A percentile compares a stretch with the other conserved stretches of the same genome.
phyloP scores from a whole-genome alignment of 2,113 vertebrate species.

The Microcebus ravelobensis region DNA sequence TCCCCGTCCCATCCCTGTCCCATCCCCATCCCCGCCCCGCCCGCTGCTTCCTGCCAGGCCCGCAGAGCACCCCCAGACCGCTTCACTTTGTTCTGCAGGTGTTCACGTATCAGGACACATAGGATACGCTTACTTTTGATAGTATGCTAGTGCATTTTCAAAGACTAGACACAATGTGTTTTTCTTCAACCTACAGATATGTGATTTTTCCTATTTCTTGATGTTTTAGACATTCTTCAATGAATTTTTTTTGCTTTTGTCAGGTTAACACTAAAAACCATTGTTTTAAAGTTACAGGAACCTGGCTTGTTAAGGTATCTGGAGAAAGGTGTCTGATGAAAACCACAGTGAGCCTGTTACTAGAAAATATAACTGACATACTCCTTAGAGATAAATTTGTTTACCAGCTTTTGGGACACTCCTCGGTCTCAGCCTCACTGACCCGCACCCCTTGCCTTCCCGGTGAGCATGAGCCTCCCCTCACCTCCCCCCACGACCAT shows the following conservation, averaged over 20 bases:
- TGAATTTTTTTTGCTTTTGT: background rate
- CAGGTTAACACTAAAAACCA: background rate
- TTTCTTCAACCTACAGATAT: background rate
- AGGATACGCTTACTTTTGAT: too few species aligned
- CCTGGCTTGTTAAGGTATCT: too few species aligned
- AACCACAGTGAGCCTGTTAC: too few species aligned
- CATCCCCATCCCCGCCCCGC: too few species aligned
- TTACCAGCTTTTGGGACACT: background rate
- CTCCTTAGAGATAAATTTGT: background rate
- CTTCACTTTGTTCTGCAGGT: background rate
- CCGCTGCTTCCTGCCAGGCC: too few species aligned
- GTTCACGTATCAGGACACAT: background rate
- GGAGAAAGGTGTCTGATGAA: too few species aligned
- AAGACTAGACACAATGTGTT: background rate
- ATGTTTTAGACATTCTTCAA: background rate
- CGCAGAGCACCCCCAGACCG: too few species aligned
- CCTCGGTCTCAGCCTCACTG: too few species aligned
- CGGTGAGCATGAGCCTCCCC: too few species aligned
- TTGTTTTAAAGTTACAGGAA: background rate
- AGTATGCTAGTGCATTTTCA: background rate
- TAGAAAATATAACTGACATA: background rate
- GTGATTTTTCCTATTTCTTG: background rate
- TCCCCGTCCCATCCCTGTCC: too few species aligned
- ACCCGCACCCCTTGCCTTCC: background rate
- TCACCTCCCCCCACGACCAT: rapidly evolving